Conservation (phyloP, 2,113 vertebrate genomes). For the Nicator chloris region DNA sequence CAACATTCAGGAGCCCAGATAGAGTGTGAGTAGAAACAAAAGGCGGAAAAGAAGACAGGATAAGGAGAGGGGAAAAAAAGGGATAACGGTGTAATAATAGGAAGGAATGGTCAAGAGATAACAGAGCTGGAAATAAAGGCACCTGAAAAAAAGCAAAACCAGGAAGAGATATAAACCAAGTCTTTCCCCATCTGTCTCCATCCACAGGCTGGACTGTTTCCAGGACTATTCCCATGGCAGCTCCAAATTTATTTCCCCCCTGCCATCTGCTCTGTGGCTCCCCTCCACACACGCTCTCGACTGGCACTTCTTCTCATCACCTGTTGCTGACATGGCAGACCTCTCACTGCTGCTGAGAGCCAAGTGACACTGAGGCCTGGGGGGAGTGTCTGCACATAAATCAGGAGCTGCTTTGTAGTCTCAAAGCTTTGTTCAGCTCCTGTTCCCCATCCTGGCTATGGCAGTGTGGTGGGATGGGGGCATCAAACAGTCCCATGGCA, state of each 20-base stretch:
- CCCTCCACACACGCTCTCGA: not conserved
- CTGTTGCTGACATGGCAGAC: constrained; percentile 63
- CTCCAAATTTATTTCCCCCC: constrained; percentile 57
- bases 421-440: not conserved
- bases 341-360: constrained; percentile 19
- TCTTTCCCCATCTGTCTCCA: not conserved
- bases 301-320: constrained; percentile 53
- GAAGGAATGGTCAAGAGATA: not conserved
- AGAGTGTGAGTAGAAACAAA: not conserved
- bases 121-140: not conserved
- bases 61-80: not conserved
- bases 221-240: constrained; percentile 56
- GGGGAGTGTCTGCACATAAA: not conserved
- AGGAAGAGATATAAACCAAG: not conserved
- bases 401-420: not conserved
- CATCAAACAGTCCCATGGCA: not conserved
- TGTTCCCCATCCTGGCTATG: not conserved
- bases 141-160: not conserved
- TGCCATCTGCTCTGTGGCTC: constrained; percentile 63
- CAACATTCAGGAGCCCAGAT: not conserved
- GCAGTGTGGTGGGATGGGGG: not conserved
- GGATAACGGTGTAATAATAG: not conserved
- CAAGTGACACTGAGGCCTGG: not conserved
- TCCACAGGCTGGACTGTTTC: constrained; percentile 16
- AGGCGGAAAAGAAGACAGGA: not conserved